Conservation (phyloP, 2,888 invertebrate genomes). For the Apodemia duryi region DNA sequence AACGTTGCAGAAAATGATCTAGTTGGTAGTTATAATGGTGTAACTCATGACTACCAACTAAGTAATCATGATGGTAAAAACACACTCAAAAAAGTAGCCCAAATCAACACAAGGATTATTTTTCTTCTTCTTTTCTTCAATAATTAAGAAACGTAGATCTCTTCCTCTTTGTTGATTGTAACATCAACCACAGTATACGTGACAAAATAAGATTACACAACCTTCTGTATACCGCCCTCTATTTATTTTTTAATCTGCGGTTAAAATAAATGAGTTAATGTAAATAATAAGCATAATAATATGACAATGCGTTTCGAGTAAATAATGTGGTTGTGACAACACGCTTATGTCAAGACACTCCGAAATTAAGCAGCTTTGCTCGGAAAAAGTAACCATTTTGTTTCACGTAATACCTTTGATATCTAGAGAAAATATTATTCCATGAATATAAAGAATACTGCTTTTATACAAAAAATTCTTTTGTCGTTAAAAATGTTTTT, state of each 20-base stretch:
- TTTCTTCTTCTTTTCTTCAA: no score
- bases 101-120: no score
- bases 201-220: neutral
- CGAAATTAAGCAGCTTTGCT: conserved; percentile 5
- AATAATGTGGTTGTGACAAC: neutral
- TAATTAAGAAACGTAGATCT: no score
- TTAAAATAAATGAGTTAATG: neutral
- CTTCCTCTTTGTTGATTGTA: no score
- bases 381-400: conserved; percentile 1
- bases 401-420: neutral
- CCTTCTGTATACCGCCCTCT: neutral
- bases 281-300: neutral
- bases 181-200: no score
- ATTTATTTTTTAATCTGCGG: neutral
- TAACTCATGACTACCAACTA: no score
- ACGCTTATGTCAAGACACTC: conserved; percentile 2
- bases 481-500: neutral
- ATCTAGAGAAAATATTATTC: conserved; percentile 1
- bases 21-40: no score
- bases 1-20: no score
- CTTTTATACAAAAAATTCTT: neutral
- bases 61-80: no score
- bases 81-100: no score
- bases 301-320: neutral
- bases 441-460: neutral